phyloP scores from a whole-genome alignment of 2,113 vertebrate species.

The Steatornis caripensis region DNA sequence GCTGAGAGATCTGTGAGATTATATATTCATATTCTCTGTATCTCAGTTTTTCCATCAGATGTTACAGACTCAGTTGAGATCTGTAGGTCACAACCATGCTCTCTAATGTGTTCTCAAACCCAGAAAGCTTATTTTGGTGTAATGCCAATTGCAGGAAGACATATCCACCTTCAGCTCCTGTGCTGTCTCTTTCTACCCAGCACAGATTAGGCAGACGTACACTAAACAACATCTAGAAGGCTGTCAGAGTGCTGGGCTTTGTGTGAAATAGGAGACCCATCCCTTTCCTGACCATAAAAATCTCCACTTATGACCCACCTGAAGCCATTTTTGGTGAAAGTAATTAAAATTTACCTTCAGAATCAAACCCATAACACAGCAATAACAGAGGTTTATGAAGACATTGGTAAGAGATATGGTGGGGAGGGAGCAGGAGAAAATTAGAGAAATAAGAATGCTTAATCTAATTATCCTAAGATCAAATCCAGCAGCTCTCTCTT shows the following conservation, averaged over 20 bases:
- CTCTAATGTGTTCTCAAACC: neutral
- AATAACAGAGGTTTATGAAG: neutral
- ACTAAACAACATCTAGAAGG: neutral
- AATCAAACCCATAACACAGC: neutral
- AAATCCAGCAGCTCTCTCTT: neutral
- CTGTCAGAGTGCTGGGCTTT: rapidly evolving
- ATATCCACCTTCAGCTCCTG: neutral
- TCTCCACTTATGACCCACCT: neutral
- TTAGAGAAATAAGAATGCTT: neutral
- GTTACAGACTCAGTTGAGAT: neutral
- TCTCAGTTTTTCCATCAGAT: neutral
- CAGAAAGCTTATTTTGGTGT: neutral
- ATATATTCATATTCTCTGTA: neutral
- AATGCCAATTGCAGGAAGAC: neutral
- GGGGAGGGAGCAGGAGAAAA: neutral
- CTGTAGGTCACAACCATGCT: neutral
- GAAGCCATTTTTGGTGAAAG: neutral
- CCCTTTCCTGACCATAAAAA: neutral
- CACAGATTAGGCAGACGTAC: rapidly evolving
- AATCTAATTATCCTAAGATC: neutral
- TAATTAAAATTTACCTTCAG: neutral
- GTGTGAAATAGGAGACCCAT: neutral
- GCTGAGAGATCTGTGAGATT: neutral
- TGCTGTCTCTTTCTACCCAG: neutral
- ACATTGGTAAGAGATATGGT: neutral